phyloP scores from a whole-genome alignment of 2,113 vertebrate genomes.

The Ardeotis arabs region DNA sequence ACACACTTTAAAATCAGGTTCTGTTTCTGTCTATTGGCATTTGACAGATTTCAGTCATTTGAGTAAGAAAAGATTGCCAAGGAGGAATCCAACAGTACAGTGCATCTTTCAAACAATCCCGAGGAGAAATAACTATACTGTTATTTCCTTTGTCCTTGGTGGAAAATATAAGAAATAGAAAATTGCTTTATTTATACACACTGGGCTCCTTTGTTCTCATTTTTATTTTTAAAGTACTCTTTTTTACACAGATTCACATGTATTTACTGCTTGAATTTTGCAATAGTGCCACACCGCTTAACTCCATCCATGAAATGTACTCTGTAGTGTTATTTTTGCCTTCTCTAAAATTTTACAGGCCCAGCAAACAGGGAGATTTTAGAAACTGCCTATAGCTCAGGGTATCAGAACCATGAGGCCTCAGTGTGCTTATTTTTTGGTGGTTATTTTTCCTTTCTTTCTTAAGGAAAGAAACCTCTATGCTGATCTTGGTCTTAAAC shows the following conservation, averaged over 20 bases:
- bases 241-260: neutral
- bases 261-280: neutral
- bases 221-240: neutral
- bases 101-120: neutral
- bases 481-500: neutral
- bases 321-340: neutral
- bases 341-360: neutral
- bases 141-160: neutral
- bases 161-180: neutral
- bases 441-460: neutral
- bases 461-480: neutral
- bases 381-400: neutral
- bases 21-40: conserved; percentile 5
- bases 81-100: neutral
- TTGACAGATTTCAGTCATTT: conserved; percentile 7
- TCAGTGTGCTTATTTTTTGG: neutral
- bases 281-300: neutral
- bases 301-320: neutral
- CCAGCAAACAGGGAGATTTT: neutral
- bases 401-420: neutral
- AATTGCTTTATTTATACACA: neutral
- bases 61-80: neutral
- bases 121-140: neutral
- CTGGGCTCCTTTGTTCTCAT: neutral
- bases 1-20: neutral